Conservation (phyloP, 2,797 vertebrate genomes). For the Argya squamiceps region DNA sequence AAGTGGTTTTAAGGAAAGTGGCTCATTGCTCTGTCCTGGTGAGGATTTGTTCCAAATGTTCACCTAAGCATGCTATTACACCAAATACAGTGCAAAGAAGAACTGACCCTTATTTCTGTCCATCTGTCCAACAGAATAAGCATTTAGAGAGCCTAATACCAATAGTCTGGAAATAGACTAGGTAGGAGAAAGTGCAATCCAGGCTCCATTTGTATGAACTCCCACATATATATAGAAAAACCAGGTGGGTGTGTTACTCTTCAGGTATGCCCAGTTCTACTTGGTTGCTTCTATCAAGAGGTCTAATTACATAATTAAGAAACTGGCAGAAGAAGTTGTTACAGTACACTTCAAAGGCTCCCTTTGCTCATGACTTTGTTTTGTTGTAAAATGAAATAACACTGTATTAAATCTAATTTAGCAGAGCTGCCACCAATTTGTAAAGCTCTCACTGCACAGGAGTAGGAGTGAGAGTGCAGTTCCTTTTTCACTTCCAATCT, state of each 20-base stretch:
- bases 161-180: not conserved
- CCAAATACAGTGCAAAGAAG: not conserved
- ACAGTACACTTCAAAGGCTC: not conserved
- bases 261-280: not conserved
- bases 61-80: not conserved
- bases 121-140: not conserved
- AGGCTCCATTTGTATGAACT: not conserved
- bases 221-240: not conserved
- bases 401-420: constrained; percentile 13
- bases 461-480: not conserved
- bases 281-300: not conserved
- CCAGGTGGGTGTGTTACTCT: not conserved
- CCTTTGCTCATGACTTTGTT: not conserved
- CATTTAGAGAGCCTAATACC: not conserved
- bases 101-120: not conserved
- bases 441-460: not conserved
- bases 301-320: not conserved
- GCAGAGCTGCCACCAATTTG: not conserved
- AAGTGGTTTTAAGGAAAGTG: not conserved
- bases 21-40: not conserved
- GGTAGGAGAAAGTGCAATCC: not conserved
- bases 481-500: not conserved
- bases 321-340: not conserved
- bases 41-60: not conserved
- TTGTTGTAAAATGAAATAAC: not conserved